Evolutionary conservation across 2,797 vertebrate species (phyloP).

Genomic region (Orientallactaga sibirica): DNA sequence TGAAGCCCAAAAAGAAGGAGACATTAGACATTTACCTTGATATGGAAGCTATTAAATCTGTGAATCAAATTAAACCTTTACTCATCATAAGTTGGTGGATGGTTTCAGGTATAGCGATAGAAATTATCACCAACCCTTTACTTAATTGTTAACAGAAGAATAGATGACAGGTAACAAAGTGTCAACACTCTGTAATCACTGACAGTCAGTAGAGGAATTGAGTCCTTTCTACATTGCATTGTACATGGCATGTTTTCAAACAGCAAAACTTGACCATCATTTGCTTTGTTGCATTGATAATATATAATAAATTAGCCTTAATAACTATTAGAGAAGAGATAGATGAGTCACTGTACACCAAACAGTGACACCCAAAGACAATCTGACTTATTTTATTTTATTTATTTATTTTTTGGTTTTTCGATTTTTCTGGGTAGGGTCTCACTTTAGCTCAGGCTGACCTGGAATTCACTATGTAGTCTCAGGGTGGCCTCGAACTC

Average conservation of each 20-base stretch:
- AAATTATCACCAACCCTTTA: neutral
- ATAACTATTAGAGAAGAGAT: conserved; percentile 29
- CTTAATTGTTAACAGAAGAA: neutral
- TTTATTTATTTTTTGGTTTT: too few species aligned
- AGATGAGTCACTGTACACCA: neutral
- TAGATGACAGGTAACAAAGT: neutral
- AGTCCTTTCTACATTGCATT: neutral
- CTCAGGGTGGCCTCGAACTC: too few species aligned
- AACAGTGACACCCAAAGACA: neutral
- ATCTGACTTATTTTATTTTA: neutral
- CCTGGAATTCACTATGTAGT: too few species aligned
- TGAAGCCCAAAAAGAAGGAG: neutral
- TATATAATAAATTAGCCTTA: neutral
- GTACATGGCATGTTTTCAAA: neutral
- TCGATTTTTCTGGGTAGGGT: too few species aligned
- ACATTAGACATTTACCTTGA: neutral
- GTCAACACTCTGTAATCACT: neutral
- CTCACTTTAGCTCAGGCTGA: too few species aligned
- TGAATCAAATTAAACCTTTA: neutral
- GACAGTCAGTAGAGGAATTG: neutral
- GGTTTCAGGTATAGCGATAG: neutral
- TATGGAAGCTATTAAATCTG: neutral
- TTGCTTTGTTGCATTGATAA: neutral
- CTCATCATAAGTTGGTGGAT: neutral
- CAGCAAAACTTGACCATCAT: neutral